Percentiles rank a stretch among this genome's conserved stretches.
Evolutionary conservation across 2,888 invertebrate species (phyloP).

Genomic region (Nyleta sp.): DNA sequence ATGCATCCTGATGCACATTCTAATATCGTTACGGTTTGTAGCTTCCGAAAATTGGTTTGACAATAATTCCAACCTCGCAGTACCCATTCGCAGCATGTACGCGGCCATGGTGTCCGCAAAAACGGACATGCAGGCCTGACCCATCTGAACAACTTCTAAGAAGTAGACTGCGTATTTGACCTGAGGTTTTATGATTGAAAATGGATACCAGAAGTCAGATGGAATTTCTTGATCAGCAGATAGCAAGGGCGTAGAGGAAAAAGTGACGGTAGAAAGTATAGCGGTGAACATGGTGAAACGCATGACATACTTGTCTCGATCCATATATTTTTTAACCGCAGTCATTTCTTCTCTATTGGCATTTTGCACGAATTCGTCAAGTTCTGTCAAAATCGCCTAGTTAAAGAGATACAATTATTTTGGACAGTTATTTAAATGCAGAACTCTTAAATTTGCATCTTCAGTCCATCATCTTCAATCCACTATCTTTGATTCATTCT

Average conservation of each 20-base stretch:
- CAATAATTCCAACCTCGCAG: slow-evolving; percentile 14
- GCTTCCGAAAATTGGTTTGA: background rate
- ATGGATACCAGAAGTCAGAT: slow-evolving; percentile 7
- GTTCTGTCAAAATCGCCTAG: background rate
- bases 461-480: too few species aligned
- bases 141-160: background rate
- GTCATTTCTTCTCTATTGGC: background rate
- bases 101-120: slow-evolving; percentile 18
- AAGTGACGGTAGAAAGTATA: background rate
- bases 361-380: slow-evolving; percentile 4
- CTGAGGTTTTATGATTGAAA: background rate
- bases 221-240: background rate
- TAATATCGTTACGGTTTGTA: background rate
- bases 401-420: too few species aligned
- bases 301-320: background rate
- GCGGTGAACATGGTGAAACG: background rate
- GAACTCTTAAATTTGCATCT: too few species aligned
- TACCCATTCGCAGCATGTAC: slow-evolving; percentile 11
- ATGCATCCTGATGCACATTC: slow-evolving; percentile 11
- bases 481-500: too few species aligned
- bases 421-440: too few species aligned
- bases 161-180: background rate
- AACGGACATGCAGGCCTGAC: background rate
- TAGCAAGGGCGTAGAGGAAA: background rate
- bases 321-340: background rate